Conservation (phyloP, 2,797 vertebrate genomes). For the Emys orbicularis region DNA sequence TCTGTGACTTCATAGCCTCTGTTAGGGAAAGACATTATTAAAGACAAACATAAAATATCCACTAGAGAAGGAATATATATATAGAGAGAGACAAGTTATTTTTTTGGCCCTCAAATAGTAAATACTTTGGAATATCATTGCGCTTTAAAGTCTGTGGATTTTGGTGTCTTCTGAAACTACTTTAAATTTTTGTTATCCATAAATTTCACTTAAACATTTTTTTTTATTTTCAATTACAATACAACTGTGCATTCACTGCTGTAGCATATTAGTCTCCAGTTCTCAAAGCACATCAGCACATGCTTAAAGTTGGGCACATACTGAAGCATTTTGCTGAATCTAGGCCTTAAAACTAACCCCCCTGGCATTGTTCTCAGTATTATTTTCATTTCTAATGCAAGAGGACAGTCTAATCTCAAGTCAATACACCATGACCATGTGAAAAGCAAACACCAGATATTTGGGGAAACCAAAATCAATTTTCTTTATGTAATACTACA, state of each 20-base stretch:
- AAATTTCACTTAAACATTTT: background rate
- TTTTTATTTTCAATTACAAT: background rate
- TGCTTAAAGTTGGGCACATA: background rate
- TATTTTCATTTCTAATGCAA: background rate
- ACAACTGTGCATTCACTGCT: background rate
- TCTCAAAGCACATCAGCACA: background rate
- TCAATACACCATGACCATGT: background rate
- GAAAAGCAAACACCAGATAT: background rate
- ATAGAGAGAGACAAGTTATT: background rate
- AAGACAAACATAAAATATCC: accelerated
- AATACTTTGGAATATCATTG: background rate
- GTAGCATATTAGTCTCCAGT: background rate
- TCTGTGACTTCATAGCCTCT: slow-evolving; percentile 16
- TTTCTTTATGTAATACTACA: background rate
- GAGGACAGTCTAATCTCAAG: background rate
- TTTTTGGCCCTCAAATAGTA: background rate
- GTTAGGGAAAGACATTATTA: background rate
- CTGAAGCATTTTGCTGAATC: accelerated
- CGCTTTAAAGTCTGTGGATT: background rate
- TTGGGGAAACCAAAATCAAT: background rate
- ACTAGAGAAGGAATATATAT: background rate
- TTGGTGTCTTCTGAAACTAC: background rate
- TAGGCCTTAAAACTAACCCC: background rate
- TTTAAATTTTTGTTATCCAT: background rate
- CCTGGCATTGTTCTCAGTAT: background rate